Base-by-base conservation (phyloP, 2,888 invertebrate species). In the Lasioglossum marginatum region DNA sequence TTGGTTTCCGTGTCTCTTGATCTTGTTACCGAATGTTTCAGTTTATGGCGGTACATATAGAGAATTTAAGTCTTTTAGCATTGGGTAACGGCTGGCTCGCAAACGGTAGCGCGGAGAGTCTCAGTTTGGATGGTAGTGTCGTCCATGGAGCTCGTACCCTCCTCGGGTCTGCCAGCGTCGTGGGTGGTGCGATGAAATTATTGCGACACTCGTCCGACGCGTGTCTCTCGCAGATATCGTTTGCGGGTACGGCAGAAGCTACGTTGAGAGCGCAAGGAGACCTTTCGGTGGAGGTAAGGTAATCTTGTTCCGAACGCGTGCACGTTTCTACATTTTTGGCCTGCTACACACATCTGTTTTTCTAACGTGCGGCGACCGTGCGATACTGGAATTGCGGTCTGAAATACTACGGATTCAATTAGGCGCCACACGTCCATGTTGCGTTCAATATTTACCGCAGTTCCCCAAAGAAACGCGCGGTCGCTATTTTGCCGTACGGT, bases 31-130 rank as follows among this genome's bases (percentile, higher is more conserved):
- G 12, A 68, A 37, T 68, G 68, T 68, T 87, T 76, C 82, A 98
- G 97, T 98, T 98, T 94, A 98, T 98, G 97, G 98, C 98, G 19
- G 96, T 98, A 34, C 98, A 98, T 93, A 96, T 98, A 79, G 97
- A 97, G 93, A 97, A 98, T 92, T 96, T 97, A 93, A 95, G 97
- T 81, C 95, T 97, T 94, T 93, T 97, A 94, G 95, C 96, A 83
- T 96, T 96, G 82, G 97, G 96, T 74, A 97, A 97, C 37, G 97
- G 97, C 14, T 97, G 97, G 96, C 95, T 97, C 40, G 95, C 97
- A 4, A 97, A 97, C 92, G 97, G 97, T 4, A 97, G 97, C 4
- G 97, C 97, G 0, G 96, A 97, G 68, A 97, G 97, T 90, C 95
- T 97, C 4, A 96, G 96, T 93, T 95, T 97, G 78, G 97, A 97